Evolutionary conservation across 2,113 vertebrate species (phyloP), one percentile per base, ranked within the genome.

Genomic region (Callorhinus ursinus): DNA sequence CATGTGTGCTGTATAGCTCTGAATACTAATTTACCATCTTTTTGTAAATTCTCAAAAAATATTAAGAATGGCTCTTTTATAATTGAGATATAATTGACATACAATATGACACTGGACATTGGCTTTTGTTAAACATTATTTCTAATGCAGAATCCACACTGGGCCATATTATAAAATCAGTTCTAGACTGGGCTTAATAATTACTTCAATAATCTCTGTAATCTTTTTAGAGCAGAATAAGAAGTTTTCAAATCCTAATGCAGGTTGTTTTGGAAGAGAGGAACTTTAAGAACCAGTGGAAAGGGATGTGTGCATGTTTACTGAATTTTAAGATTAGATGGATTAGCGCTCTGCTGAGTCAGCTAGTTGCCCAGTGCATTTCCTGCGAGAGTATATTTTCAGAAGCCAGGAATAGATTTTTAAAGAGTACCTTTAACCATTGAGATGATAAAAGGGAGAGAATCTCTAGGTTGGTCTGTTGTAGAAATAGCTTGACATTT

Each of bases 381-480:
- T 98, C 92, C 83, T 93, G 53, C 16, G 88, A 74, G 31, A 88
- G 19, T 84, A 4, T 96, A 69, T 55, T 96, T 96, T 96, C 24
- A 93, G 57, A 95, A 93, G 28, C 83, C 67, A 83, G 42, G 33
- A 96, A 91, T 77, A 93, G 63, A 71, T 88, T 95, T 96, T 97
- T 89, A 92, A 89, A 85, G 81, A 93, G 4, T 80, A 33, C 21
- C 7, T 89, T 92, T 88, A 95, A 77, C 31, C 46, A 59, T 8
- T 97, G 65, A 96, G 13, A 42, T 96, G 26, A 79, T 46, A 81
- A 63, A 90, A 90, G 61, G 10, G 46, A 85, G 36, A 67, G 14
- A 65, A 67, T 42, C 21, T 92, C 63, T 94, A 77, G 71, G 49
- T 33, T 93, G 22, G 19, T 65, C 4, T 84, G 4, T 80, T 85